Base-by-base conservation (phyloP, 2,113 vertebrate species). In the Trichechus manatus region DNA sequence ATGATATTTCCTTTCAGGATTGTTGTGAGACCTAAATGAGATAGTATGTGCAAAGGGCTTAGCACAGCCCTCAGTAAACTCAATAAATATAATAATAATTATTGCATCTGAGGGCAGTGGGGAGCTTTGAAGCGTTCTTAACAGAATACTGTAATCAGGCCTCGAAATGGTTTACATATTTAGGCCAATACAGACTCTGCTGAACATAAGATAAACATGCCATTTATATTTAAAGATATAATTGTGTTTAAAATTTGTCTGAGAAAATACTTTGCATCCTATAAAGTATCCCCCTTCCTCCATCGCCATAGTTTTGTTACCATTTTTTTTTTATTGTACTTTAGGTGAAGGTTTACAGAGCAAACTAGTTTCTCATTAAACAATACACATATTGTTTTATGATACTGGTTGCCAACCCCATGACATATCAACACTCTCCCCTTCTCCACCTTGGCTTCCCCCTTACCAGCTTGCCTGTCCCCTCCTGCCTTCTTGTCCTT, bases 51-150 rank as follows among this genome's bases (percentile, higher is more conserved):
- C 47, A 23, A 47, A 29, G 14, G 5, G 39, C 79, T 36, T 1
- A 33, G 78, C 11, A 9, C 4, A 36, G 82, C 50, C 29, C 50
- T 93, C 89, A 2, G 25, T 39, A 1, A 50, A 25, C 15, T 29
- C 31, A 2, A 1, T 22, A 11, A 17, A 23, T 50, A 72, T 9
- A 19, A 7, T 10, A 22, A 3, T 36, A 47, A 20, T 50, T 4
- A 3, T 14, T 9, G 31, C 22, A 8, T 17, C 33, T 6, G 82
- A 63, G 15, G 78, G 47, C 39, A 53, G 0, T 0, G 2, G 81
- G 75, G 29, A 9, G 3, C 22, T 17, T 0, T 0, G 36, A 3
- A 3, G 1, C 44, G 3, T 4, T 36, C 27, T 6, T 7, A 19
- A 19, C n/a, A 36, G 81, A 23, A 29, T 0, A 1, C 33, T 5